Base-by-base conservation (phyloP, 2,797 vertebrate species). In the Paedocypris micromegethes region DNA sequence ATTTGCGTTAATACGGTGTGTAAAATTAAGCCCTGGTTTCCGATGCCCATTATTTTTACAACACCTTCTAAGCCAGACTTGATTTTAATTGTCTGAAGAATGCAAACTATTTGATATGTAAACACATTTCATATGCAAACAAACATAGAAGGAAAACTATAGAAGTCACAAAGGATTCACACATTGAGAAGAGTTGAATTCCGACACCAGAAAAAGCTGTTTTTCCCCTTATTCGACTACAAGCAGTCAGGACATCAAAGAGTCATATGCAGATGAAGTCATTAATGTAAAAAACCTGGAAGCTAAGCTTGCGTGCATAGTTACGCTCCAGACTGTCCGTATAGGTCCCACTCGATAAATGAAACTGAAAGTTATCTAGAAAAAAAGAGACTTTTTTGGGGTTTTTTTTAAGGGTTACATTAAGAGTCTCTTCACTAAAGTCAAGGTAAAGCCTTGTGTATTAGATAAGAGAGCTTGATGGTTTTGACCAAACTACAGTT, bases 21-120 rank as follows among this genome's bases (percentile, higher is more conserved):
- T 85, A 74, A 69, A 49, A 9, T 58, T 84, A 83, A 83, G 83
- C 82, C 78, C 68, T 78, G 73, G 74, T 81, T 84, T 80, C 81
- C 74, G 74, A 75, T 62, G 70, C 50, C 70, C 80, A 41, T 23
- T 53, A 54, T 42, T 57, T 2, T 37, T 62, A 38, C 39, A 47
- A 23, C 2, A 67, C 53, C 53, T 55, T 65, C 43, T 66, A 40
- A 57, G 9, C n/a, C 39, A 6, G 46, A 5, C 6, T 5, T 63
- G 9, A 65, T 65, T 65, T n/a, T 50, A 66, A 45, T 52, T 8
- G 3, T 43, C 9, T 9, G 3, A 45, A 56, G 61, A 55, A 55
- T 62, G 51, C 52, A 38, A 7, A 39, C 52, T 23, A 23, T 23
- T 23, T 23, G 23, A 23, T 23, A 23, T 23, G 38, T 39, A 41